Percentiles rank a stretch among this genome's conserved stretches.
Evolutionary conservation across 2,888 invertebrate genomes (phyloP).

Genomic region (Trypoxylon attenuatum): DNA sequence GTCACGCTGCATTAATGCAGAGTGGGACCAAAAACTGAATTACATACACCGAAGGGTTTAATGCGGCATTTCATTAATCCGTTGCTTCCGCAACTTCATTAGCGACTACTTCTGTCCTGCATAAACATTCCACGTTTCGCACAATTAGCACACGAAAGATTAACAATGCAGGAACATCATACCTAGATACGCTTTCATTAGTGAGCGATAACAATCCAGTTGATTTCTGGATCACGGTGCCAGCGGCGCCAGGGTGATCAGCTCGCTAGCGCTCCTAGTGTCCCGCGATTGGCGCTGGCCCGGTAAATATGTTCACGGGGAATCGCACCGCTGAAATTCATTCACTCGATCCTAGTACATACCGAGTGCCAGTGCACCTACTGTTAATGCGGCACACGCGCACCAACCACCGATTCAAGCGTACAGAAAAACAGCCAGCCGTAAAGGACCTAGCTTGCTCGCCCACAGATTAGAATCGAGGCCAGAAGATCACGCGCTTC

Average conservation of each 20-base stretch:
- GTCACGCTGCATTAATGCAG: constrained; percentile 3
- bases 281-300: not conserved
- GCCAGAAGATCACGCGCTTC: not conserved
- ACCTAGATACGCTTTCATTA: not conserved
- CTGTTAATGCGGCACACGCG: not conserved
- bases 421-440: not conserved
- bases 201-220: not conserved
- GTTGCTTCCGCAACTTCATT: constrained; percentile 21
- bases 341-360: too few species aligned
- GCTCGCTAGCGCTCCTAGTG: too few species aligned
- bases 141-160: not conserved
- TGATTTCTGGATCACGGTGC: not conserved
- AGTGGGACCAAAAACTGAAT: constrained; percentile 2
- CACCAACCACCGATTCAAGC: too few species aligned
- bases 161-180: not conserved
- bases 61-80: constrained; percentile 38
- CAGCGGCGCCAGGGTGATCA: too few species aligned
- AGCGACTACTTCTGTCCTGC: constrained; percentile 4
- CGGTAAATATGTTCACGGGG: not conserved
- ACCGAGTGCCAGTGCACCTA: not conserved
- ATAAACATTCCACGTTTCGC: constrained; percentile 10
- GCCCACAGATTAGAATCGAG: not conserved
- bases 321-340: not conserved
- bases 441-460: not conserved
- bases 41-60: constrained; percentile 12